phyloP scores from a whole-genome alignment of 2,797 vertebrate species.

The Centroberyx gerrardi region DNA sequence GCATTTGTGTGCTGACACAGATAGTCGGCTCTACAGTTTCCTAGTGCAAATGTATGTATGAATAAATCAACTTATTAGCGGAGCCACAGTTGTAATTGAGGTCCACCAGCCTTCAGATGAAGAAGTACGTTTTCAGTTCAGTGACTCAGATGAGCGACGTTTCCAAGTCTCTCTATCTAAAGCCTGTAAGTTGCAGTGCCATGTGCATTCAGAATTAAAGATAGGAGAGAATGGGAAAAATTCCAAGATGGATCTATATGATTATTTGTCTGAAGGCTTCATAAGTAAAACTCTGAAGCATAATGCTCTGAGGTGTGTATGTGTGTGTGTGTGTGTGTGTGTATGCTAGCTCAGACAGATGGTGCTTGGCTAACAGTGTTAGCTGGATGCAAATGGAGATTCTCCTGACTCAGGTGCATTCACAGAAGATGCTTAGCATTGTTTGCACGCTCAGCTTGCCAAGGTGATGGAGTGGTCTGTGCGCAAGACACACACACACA shows the following conservation, averaged over 20 bases:
- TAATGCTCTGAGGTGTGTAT: neutral
- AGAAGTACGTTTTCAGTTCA: neutral
- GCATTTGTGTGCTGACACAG: constrained; percentile 42
- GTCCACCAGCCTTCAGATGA: neutral
- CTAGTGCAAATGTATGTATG: constrained; percentile 28
- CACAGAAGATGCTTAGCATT: neutral
- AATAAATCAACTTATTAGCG: constrained; percentile 3
- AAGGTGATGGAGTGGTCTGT: neutral
- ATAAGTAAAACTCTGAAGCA: no score
- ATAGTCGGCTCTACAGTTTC: constrained; percentile 26
- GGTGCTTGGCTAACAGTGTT: constrained; percentile 11
- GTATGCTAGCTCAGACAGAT: constrained; percentile 14
- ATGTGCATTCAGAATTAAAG: neutral
- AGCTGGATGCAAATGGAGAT: constrained; percentile 1
- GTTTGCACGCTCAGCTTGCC: neutral
- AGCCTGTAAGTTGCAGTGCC: neutral
- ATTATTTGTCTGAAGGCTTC: constrained; percentile 1
- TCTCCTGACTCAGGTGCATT: constrained; percentile 2
- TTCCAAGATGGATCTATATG: neutral
- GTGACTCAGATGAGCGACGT: neutral
- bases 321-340: constrained; percentile 9
- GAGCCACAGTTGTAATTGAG: neutral
- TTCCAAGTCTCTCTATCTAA: constrained; percentile 4
- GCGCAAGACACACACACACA: neutral
- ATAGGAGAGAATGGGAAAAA: neutral